Evolutionary conservation across 64 coral and sea anemone genomes (phyloP).

Genomic region (Montipora sp.): DNA sequence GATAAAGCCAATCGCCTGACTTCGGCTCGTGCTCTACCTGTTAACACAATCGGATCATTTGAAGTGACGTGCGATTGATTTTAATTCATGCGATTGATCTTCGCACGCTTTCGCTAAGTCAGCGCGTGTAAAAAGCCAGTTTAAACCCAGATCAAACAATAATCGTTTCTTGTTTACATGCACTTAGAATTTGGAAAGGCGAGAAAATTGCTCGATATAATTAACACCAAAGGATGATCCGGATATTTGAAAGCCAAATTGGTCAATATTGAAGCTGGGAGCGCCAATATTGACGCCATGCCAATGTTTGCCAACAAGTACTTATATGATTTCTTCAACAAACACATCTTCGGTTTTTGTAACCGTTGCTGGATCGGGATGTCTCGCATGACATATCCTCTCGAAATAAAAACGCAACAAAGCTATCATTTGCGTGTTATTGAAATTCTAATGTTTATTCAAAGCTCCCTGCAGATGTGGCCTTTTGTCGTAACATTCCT

Average conservation of each 20-base stretch:
- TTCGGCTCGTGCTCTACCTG: background rate
- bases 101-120: background rate
- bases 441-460: conserved; percentile 34
- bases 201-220: conserved; percentile 68
- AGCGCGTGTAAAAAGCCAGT: background rate
- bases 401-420: background rate
- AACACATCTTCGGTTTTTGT: background rate
- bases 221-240: conserved; percentile 58
- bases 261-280: conserved; percentile 69
- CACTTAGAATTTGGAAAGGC: conserved; percentile 60
- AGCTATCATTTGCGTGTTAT: conserved; percentile 23
- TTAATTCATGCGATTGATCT: background rate
- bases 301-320: conserved; percentile 46
- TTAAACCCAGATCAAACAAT: conserved; percentile 9
- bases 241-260: conserved; percentile 62
- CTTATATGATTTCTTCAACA: conserved; percentile 18
- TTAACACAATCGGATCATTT: background rate
- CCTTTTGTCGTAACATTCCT: conserved; percentile 10
- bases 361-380: background rate
- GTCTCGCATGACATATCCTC: background rate
- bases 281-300: conserved; percentile 10
- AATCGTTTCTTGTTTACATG: conserved; percentile 57
- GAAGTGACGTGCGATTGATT: background rate
- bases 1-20: background rate
- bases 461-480: conserved; percentile 40